phyloP scores from a whole-genome alignment of 2,113 vertebrate genomes.

The Eptatretus burgeri region DNA sequence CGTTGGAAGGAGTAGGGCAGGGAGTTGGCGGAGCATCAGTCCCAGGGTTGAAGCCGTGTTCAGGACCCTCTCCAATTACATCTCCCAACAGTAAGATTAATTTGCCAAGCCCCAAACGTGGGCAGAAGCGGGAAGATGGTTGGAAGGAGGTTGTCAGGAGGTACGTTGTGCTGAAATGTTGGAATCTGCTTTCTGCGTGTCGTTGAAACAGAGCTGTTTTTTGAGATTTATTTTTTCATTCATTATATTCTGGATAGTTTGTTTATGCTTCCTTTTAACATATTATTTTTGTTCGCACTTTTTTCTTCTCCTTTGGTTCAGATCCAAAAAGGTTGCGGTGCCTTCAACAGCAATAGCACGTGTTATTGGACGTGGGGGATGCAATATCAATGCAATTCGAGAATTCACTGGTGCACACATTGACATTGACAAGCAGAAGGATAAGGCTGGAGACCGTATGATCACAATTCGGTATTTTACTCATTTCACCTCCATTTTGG shows the following conservation, averaged over 20 bases:
- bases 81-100: constrained; percentile 6
- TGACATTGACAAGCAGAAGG: constrained; percentile 6
- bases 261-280: no score
- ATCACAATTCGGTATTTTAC: background rate
- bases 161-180: background rate
- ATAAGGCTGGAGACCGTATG: constrained; percentile 3
- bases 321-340: constrained; percentile 1
- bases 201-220: background rate
- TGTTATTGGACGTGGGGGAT: constrained; percentile 1
- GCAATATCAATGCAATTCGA: constrained; percentile 4
- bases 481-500: no score
- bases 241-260: no score
- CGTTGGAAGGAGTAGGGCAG: no score
- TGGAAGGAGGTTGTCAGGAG: constrained; percentile 5
- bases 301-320: background rate
- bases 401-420: constrained; percentile 3
- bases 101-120: constrained; percentile 3
- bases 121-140: constrained; percentile 1
- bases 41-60: background rate
- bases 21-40: background rate
- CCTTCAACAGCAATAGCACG: constrained; percentile 2
- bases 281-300: no score
- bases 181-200: no score
- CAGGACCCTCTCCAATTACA: background rate
- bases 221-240: no score